A percentile compares a stretch with the other conserved stretches of the same genome.
Evolutionary conservation across 2,888 invertebrate genomes (phyloP).

Genomic region (Andrena bicolor): DNA sequence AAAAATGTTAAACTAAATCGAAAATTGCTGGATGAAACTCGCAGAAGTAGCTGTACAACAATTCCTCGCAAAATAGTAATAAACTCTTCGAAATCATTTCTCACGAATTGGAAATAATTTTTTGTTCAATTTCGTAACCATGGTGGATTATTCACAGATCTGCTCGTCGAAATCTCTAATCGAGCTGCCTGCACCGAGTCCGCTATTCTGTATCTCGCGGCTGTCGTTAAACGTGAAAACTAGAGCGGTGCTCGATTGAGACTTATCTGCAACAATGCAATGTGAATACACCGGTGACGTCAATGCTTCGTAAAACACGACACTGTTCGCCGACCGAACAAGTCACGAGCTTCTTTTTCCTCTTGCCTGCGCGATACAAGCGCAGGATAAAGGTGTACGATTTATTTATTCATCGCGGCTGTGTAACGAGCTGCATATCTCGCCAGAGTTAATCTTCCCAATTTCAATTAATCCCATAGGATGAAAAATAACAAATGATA

Average conservation of each 20-base stretch:
- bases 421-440: not conserved
- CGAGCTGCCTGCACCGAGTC: conserved; percentile 20
- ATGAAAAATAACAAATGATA: too few species aligned
- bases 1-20: too few species aligned
- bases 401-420: conserved; percentile 5
- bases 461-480: not conserved
- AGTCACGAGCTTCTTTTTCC: conserved; percentile 45
- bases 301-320: conserved; percentile 60
- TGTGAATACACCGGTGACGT: conserved; percentile 70
- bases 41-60: not conserved
- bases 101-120: not conserved
- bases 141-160: not conserved
- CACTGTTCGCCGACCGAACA: conserved; percentile 57
- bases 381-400: conserved; percentile 43
- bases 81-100: not conserved
- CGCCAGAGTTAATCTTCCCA: not conserved
- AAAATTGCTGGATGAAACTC: too few species aligned
- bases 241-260: conserved; percentile 63
- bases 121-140: not conserved
- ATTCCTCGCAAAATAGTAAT: not conserved
- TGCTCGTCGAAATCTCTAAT: conserved; percentile 28
- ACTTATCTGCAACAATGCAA: conserved; percentile 64
- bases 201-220: conserved; percentile 33
- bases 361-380: not conserved
- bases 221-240: conserved; percentile 47